These are phyloP conservation scores for Sinocyclocheilus rhinocerous DNA, from an alignment of 2,113 vertebrate species.

Conservation along the genomic window DNA sequence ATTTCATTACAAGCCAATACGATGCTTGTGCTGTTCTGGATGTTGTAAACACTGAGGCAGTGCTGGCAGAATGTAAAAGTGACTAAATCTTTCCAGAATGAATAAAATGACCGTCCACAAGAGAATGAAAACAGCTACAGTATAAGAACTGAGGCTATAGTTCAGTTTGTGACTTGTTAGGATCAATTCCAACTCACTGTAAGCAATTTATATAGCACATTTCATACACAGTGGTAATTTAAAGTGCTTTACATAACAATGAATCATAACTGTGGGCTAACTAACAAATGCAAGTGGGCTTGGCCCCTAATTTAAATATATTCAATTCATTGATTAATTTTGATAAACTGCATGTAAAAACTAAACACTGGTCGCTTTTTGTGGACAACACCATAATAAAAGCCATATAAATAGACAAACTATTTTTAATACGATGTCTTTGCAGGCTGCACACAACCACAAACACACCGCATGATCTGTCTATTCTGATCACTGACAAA, in stretches of 20 bases:
- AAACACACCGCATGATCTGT: neutral
- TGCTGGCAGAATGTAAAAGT: neutral
- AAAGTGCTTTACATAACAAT: neutral
- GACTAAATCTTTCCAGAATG: conserved; percentile 35
- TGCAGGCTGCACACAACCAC: neutral
- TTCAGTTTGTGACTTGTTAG: neutral
- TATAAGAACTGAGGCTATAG: neutral
- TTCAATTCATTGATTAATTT: no score
- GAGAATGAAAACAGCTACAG: neutral
- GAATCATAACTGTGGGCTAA: neutral
- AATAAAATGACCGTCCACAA: neutral
- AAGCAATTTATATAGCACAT: neutral
- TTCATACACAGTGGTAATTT: neutral
- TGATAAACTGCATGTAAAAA: neutral
- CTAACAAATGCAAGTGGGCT: no score
- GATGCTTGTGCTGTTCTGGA: neutral
- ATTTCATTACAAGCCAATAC: neutral
- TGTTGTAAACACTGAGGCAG: conserved; percentile 24
- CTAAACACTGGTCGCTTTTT: neutral
- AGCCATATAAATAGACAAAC: neutral
- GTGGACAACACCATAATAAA: neutral
- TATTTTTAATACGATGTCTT: neutral
- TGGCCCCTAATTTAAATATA: no score
- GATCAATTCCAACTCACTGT: neutral
- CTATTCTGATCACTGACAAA: neutral